Evolutionary conservation across 2,113 vertebrate genomes (phyloP).

Genomic region (Corythornis vintsioides): DNA sequence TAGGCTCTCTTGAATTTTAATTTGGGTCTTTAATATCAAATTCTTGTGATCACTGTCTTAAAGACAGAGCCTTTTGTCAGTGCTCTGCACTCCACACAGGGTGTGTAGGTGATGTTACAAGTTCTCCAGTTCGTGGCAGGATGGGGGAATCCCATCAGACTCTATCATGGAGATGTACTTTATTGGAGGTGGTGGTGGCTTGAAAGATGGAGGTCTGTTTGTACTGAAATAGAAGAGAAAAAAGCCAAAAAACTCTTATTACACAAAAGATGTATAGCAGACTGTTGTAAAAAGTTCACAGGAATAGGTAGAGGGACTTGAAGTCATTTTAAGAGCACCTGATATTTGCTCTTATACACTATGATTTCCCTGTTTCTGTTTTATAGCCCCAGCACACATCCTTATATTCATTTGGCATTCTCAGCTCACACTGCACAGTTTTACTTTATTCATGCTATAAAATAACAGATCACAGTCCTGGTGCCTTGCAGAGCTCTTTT

Average conservation of each 20-base stretch:
- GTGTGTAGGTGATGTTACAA: neutral
- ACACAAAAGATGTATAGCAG: neutral
- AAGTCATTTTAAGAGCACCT: neutral
- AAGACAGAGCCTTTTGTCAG: neutral
- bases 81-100: neutral
- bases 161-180: slow-evolving; percentile 69
- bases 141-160: slow-evolving; percentile 4
- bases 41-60: neutral
- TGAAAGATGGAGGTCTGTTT: slow-evolving; percentile 75
- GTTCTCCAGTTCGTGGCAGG: slow-evolving; percentile 65
- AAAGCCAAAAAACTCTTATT: neutral
- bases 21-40: neutral
- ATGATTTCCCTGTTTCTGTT: neutral
- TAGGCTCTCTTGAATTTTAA: neutral
- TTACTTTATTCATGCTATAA: neutral
- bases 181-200: slow-evolving; percentile 69
- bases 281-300: neutral
- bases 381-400: neutral
- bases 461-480: neutral
- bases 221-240: slow-evolving; percentile 56
- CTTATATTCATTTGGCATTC: neutral
- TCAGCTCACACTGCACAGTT: neutral
- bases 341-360: neutral
- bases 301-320: neutral
- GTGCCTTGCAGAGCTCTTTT: neutral